A percentile compares a stretch with the other conserved stretches of the same genome.
Evolutionary conservation across 2,888 invertebrate species (phyloP).

Genomic region (Charanyca ferruginea): DNA sequence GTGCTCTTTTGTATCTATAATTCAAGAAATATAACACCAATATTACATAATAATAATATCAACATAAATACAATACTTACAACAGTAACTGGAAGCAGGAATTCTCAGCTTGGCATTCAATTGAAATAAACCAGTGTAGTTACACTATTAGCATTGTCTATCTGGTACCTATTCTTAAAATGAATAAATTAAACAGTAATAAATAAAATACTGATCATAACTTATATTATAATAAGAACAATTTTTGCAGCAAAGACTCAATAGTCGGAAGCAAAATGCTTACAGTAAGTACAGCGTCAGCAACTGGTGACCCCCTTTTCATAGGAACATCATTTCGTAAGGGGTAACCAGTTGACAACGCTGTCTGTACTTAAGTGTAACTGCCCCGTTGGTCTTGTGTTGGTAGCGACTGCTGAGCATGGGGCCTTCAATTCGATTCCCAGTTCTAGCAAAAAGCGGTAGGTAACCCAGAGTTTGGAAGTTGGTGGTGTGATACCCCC

Average conservation of each 20-base stretch:
- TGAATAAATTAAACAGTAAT: constrained; percentile 39
- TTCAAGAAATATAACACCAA: constrained; percentile 37
- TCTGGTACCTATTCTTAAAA: constrained; percentile 60
- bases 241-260: constrained; percentile 30
- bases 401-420: no score
- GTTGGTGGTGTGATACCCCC: no score
- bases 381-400: no score
- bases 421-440: no score
- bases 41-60: constrained; percentile 38
- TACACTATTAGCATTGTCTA: constrained; percentile 50
- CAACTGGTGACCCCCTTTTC: no score
- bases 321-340: no score
- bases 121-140: constrained; percentile 53
- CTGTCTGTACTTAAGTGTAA: no score
- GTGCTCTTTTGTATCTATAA: constrained; percentile 11
- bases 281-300: neutral
- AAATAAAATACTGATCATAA: constrained; percentile 50
- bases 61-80: constrained; percentile 26
- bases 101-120: constrained; percentile 46
- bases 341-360: no score
- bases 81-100: constrained; percentile 24
- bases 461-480: no score
- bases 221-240: constrained; percentile 46
- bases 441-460: no score
- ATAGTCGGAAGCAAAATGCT: constrained; percentile 3